A percentile compares a stretch with the other conserved stretches of the same genome.
These are phyloP conservation scores for Xanthorhoe spadicearia DNA, from an alignment of 2,888 invertebrate genomes.

Conservation along the genomic window DNA sequence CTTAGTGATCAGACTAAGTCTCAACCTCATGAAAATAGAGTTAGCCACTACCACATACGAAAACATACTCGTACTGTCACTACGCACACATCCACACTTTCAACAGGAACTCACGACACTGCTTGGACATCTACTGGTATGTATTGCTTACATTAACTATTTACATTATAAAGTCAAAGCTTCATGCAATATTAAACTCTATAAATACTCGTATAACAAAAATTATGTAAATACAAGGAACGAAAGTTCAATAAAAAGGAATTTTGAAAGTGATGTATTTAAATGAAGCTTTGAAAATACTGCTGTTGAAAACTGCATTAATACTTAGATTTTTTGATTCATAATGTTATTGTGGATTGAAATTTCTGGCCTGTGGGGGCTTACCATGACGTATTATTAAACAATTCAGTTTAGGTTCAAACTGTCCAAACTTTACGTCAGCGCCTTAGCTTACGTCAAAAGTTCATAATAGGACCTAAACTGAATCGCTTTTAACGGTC, in stretches of 20 bases:
- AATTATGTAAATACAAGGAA: neutral
- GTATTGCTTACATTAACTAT: conserved; percentile 33
- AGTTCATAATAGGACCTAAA: too few species aligned
- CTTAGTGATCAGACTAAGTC: neutral
- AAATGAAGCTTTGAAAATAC: conserved; percentile 31
- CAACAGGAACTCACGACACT: conserved; percentile 22
- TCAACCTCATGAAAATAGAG: neutral
- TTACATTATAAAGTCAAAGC: conserved; percentile 22
- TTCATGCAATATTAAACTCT: conserved; percentile 16
- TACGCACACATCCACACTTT: conserved; percentile 24
- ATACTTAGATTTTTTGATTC: conserved; percentile 31
- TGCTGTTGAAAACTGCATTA: conserved; percentile 20
- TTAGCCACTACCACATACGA: neutral
- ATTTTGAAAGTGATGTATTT: neutral
- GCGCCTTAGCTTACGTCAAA: too few species aligned
- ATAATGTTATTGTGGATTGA: conserved; percentile 37
- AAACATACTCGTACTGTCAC: neutral
- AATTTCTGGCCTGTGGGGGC: neutral
- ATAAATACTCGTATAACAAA: neutral
- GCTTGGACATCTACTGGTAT: conserved; percentile 29
- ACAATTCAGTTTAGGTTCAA: too few species aligned
- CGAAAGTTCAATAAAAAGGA: too few species aligned
- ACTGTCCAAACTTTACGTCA: too few species aligned
- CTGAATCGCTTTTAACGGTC: too few species aligned
- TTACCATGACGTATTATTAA: too few species aligned